Evolutionary conservation across 2,113 vertebrate genomes (phyloP).

Genomic region (Neodontobutis hainanensis): DNA sequence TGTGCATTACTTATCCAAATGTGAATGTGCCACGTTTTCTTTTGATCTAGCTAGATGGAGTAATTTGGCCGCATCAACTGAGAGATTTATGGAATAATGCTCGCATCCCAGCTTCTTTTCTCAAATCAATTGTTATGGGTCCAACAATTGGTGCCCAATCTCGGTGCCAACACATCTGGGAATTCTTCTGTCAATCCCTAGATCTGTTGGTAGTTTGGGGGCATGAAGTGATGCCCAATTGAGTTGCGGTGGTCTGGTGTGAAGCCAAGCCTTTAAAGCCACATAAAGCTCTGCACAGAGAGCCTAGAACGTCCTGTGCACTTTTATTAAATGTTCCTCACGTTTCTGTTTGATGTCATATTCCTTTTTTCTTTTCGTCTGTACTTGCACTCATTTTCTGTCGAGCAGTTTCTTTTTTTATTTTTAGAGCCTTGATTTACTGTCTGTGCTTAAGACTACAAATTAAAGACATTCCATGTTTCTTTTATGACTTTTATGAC

Average conservation of each 20-base stretch:
- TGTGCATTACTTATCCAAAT: too few relatives aligned
- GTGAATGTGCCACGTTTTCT: too few relatives aligned
- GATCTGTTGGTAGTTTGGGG: background rate
- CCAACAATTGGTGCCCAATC: too few relatives aligned
- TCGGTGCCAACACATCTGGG: too few relatives aligned
- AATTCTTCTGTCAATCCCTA: too few relatives aligned
- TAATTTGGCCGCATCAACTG: too few relatives aligned
- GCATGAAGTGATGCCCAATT: background rate
- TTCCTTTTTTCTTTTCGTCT: slow-evolving; percentile 3
- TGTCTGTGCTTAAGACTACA: slow-evolving; percentile 17
- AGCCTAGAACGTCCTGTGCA: slow-evolving; percentile 13
- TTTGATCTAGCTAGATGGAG: too few relatives aligned
- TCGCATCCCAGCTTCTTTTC: too few relatives aligned
- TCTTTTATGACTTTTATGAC: slow-evolving; percentile 22
- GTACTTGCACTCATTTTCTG: background rate
- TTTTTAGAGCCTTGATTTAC: slow-evolving; percentile 13
- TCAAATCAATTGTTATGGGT: too few relatives aligned
- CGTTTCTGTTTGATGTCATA: slow-evolving; percentile 3
- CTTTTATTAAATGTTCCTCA: slow-evolving; percentile 13
- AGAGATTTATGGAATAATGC: too few relatives aligned
- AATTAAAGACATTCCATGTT: slow-evolving; percentile 18
- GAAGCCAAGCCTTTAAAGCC: slow-evolving; percentile 4
- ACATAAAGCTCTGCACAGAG: slow-evolving; percentile 18
- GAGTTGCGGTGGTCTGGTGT: slow-evolving; percentile 31
- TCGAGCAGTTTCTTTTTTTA: too few relatives aligned